These are phyloP conservation scores for Cheilosia soror DNA, from an alignment of 2,888 invertebrate species.

Conservation along the genomic window DNA sequence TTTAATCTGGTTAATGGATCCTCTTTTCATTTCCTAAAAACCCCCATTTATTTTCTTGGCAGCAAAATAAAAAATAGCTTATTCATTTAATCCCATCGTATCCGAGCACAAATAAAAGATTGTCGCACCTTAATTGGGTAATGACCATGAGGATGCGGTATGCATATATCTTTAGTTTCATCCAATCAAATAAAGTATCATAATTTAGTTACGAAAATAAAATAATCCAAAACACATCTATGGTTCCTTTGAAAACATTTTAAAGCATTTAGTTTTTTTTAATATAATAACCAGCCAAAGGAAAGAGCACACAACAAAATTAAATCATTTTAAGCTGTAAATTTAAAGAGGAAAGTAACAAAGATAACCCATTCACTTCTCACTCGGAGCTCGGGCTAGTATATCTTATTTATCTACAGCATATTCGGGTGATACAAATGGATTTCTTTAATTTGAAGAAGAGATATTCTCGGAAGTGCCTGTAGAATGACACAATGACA, in stretches of 20 bases:
- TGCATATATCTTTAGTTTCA: not conserved
- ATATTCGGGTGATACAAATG: slow-evolving; percentile 42
- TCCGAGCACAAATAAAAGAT: slow-evolving; percentile 11
- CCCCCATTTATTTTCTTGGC: slow-evolving; percentile 16
- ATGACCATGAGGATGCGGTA: slow-evolving; percentile 21
- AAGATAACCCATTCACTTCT: slow-evolving; percentile 55
- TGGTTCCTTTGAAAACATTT: slow-evolving; percentile 14
- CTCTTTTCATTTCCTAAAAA: not conserved
- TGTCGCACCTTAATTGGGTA: slow-evolving; percentile 55
- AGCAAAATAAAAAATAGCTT: slow-evolving; percentile 52
- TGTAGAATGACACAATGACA: not conserved
- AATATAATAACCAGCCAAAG: slow-evolving; percentile 35
- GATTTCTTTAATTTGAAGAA: slow-evolving; percentile 38
- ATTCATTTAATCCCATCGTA: slow-evolving; percentile 27
- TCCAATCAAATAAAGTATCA: slow-evolving; percentile 19
- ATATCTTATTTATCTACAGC: slow-evolving; percentile 63
- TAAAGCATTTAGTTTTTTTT: not conserved
- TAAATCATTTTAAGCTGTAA: slow-evolving; percentile 61
- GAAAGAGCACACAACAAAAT: slow-evolving; percentile 52
- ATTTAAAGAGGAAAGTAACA: slow-evolving; percentile 50
- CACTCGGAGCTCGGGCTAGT: slow-evolving; percentile 9
- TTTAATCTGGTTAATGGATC: slow-evolving; percentile 17
- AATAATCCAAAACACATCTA: slow-evolving; percentile 5
- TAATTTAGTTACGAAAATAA: slow-evolving; percentile 5
- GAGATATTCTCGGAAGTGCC: slow-evolving; percentile 13